Evolutionary conservation across 2,888 invertebrate genomes (phyloP).

Genomic region (Brachylomia viminalis): DNA sequence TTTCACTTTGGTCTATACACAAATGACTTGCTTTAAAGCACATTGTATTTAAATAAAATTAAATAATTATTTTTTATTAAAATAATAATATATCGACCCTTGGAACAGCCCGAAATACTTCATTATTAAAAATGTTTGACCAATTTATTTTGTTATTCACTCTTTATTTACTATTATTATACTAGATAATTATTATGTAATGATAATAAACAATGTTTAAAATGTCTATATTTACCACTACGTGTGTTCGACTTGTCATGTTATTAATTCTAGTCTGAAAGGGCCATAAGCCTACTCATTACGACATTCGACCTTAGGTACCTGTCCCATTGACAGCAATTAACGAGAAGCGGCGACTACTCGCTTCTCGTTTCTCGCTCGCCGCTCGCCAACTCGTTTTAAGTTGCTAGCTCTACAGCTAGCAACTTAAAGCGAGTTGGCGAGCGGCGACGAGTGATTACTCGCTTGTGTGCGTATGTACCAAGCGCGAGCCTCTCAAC

Average conservation of each 20-base stretch:
- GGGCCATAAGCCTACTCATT: conserved; percentile 24
- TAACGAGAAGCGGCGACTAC: not conserved
- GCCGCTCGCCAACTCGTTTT: no score
- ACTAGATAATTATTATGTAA: conserved; percentile 16
- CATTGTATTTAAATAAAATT: not conserved
- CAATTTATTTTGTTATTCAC: not conserved
- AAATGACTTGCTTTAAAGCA: no score
- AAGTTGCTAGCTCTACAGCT: no score
- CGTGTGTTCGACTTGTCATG: conserved; percentile 48
- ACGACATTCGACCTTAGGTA: not conserved
- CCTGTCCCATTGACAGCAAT: not conserved
- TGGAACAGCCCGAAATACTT: not conserved
- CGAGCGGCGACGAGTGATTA: not conserved
- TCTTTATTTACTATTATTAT: not conserved
- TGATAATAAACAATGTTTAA: conserved; percentile 1
- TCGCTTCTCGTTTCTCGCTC: no score
- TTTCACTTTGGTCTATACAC: no score
- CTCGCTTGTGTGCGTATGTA: not conserved
- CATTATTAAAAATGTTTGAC: not conserved
- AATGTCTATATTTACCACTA: conserved; percentile 13
- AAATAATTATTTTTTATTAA: not conserved
- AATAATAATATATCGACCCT: not conserved
- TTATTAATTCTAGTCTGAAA: conserved; percentile 58
- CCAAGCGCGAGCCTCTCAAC: not conserved
- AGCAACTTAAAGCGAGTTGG: not conserved